Base-by-base conservation (phyloP, 2,888 invertebrate species). In the Mimas tiliae region DNA sequence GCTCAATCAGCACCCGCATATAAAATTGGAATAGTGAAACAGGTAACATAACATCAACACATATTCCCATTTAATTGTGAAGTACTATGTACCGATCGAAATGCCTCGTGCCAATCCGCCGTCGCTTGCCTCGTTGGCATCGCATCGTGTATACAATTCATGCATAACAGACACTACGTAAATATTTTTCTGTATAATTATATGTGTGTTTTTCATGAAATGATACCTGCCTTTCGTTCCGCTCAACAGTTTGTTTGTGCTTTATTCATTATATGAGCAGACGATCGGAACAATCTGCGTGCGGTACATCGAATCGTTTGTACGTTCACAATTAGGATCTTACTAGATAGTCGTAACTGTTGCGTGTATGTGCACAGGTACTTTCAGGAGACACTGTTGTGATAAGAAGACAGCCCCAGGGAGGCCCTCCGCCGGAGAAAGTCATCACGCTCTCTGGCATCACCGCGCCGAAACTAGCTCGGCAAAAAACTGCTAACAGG, bases 321-420 rank as follows among this genome's bases (percentile, higher is more conserved):
- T 42, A 11, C 14, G 34, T 38, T 42, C 42, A 58, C 12, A 19
- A 58, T 58, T 19, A 38, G 58, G 16, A 42, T 58, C 42, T 58
- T 42, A 58, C 16, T 58, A 42, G 58, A 58, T 53, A 55, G 27
- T 62, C 75, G 66, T 70, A 19, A 68, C 63, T 67, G 38, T 58
- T 42, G 19, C 14, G 12, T 42, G 58, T 58, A 42, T 52, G 21
- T 68, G 75, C 74, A 52, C 78, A 99, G 99, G 97, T 99, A 71
- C 95, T 98, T 70, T 99, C 99, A 69, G 99, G 99, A 67, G 99
- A 99, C 93, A 97, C 99, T 67, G 95, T 99, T 68, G 96, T 99
- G 63, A 97, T 99, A 77, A 95, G 98, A 82, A 98, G 96, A 70
- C 95, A 96, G 72, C 96, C 97, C 0, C 95, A 96, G 83, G 98